Evolutionary conservation across 2,113 vertebrate genomes (phyloP), one percentile per base, ranked within the genome.

Genomic region (Drymodes brunneopygia): DNA sequence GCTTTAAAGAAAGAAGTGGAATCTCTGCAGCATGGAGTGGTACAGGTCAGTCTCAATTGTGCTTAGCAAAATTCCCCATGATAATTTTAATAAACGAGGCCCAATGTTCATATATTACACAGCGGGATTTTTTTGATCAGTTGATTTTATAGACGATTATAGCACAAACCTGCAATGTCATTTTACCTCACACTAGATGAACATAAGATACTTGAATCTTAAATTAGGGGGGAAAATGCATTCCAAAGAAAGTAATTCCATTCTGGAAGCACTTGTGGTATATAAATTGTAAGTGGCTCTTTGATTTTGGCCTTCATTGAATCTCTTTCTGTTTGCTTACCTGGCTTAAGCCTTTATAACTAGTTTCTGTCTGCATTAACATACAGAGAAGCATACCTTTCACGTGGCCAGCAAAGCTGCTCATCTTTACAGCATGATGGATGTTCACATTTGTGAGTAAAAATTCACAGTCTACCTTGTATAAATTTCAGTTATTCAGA

Each of bases 141-240:
- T 4, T 57, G 16, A 47, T 38, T 71, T 60, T 71, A n/a, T 4
- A 54, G 27, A 13, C 15, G 0, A 58, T n/a, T 58, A 36, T 4
- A 47, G 53, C 60, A 60, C 18, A 47, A 42, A 21, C 10, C 20
- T 36, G 14, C 62, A 67, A 66, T 29, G 14, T 0, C 9, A 11
- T 48, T 77, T 65, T 64, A 1, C 21, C 45, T 50, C 19, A 40
- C 8, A 19, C 4, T 44, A 19, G 9, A 7, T 29, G 28, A 64
- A 58, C 4, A 53, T 1, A 75, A 53, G 47, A 42, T 2, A 0
- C 27, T 48, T 75, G 42, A 78, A 50, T 36, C 15, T n/a, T 42
- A 65, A 69, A 56, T 22, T n/a, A 18, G 1, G 9, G 15, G 8
- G 10, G 2, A 3, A 22, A 3, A 2, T 5, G 7, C 0, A 20